A percentile compares a stretch with the other conserved stretches of the same genome.
Evolutionary conservation across 1,140 invertebrate species (phyloP).

Genomic region (Samia ricini): DNA sequence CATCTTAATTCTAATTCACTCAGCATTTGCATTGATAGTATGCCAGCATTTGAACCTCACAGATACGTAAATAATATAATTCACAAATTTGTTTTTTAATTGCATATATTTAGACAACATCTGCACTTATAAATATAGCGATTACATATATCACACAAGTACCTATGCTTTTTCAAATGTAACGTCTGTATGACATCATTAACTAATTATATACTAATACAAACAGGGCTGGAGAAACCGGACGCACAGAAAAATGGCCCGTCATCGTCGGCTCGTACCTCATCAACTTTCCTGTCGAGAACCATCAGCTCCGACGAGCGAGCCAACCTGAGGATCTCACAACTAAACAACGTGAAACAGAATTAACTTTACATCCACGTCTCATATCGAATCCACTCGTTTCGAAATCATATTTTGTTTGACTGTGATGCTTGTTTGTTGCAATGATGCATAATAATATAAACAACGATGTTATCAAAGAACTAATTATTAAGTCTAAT

Average conservation of each 20-base stretch:
- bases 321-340: constrained; percentile 38
- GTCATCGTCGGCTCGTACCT: constrained; percentile 56
- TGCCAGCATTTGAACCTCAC: no score
- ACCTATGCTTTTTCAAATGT: neutral
- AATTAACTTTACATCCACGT: constrained; percentile 18
- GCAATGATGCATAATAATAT: neutral
- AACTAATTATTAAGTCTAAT: neutral
- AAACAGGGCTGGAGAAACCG: constrained; percentile 63
- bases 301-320: constrained; percentile 68
- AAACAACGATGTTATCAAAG: neutral
- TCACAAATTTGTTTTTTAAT: no score
- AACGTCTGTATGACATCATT: neutral
- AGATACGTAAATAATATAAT: no score
- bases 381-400: neutral
- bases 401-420: neutral
- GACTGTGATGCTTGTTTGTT: neutral
- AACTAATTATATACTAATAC: constrained; percentile 27
- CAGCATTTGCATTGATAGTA: neutral
- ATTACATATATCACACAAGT: neutral
- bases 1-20: neutral
- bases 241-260: constrained; percentile 57
- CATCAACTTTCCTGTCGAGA: constrained; percentile 64
- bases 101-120: neutral
- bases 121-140: neutral
- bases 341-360: constrained; percentile 45